phyloP scores from a whole-genome alignment of 2,113 vertebrate genomes.

The Macquaria australasica region DNA sequence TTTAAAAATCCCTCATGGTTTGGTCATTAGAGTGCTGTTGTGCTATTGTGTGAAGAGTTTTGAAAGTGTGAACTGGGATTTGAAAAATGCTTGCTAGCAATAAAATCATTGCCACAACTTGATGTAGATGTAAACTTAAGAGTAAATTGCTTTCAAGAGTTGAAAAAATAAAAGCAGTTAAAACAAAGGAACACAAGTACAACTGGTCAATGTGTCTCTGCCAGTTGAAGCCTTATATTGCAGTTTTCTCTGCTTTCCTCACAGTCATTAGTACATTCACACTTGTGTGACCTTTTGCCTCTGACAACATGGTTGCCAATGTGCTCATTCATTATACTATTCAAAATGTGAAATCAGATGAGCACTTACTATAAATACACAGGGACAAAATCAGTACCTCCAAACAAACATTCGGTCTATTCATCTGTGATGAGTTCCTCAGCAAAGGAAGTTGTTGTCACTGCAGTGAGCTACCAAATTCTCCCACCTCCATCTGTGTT shows the following conservation, averaged over 20 bases:
- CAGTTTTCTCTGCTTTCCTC: constrained; percentile 10
- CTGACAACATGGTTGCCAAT: constrained; percentile 20
- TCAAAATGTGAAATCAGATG: constrained; percentile 33
- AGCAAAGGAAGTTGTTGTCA: constrained; percentile 11
- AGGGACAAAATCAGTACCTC: constrained; percentile 37
- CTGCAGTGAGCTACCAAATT: constrained; percentile 31
- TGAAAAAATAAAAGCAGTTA: background rate
- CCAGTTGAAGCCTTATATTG: constrained; percentile 10
- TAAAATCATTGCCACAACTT: background rate
- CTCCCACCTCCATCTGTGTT: constrained; percentile 60
- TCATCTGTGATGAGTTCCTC: constrained; percentile 38
- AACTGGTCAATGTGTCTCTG: background rate
- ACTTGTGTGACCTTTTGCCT: constrained; percentile 21
- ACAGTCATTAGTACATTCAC: constrained; percentile 17
- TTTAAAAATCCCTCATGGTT: background rate
- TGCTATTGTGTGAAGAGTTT: constrained; percentile 2
- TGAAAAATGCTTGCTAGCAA: background rate
- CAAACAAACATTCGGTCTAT: constrained; percentile 18
- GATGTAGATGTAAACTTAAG: background rate
- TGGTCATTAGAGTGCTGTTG: background rate
- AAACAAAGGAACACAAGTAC: background rate
- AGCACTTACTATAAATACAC: constrained; percentile 33
- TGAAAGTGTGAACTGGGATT: background rate
- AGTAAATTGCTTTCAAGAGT: background rate
- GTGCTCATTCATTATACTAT: constrained; percentile 21